Evolutionary conservation across 2,888 invertebrate genomes (phyloP), one percentile per base, ranked within the genome.

Genomic region (Octodonta nipae): DNA sequence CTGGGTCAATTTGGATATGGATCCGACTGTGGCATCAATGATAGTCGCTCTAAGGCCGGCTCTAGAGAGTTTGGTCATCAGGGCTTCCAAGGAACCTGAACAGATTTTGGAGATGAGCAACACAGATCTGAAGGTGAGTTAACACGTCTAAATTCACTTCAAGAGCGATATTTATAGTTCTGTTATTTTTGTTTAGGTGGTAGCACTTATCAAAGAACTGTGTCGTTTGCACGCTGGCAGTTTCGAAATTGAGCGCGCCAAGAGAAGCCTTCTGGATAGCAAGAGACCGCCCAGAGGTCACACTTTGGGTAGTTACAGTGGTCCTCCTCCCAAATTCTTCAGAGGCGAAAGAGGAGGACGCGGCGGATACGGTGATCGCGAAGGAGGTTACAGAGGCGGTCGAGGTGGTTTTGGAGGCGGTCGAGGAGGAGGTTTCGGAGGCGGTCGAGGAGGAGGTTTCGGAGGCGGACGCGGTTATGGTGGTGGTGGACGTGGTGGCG

Each of bases 1-100:
- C 57, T 95, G 95, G 93, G 73, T 96, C 28, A 89, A 87, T 61
- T 68, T 96, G 36, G 73, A 81, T 8, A 91, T 95, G 77, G 70
- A 80, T 34, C 75, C 84, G 0, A 58, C 67, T 20, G 59, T 76
- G 5, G 96, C 95, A 0, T 80, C 89, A 0, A 68, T 78, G 17
- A 72, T 96, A 32, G 76, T 85, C 1, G 84, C 89, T 2, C 64
- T 98, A 4, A 72, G 93, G 15, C 92, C 93, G 1, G 86, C 86
- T 2, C 55, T 96, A 4, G 95, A 96, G 63, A 71, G 75, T 41
- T 66, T 95, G 2, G 78, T 95, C 3, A 75, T 87, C 5, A 65
- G 78, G 34, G 81, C 83, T 1, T 79, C 89, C 2, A 70, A 75
- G 32, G 71, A 84, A 35, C 93, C 95, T 0, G 84, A 85, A 51